A percentile compares a stretch with the other conserved stretches of the same genome.
Evolutionary conservation across 2,888 invertebrate species (phyloP).

Genomic region (Zele albiditarsus): DNA sequence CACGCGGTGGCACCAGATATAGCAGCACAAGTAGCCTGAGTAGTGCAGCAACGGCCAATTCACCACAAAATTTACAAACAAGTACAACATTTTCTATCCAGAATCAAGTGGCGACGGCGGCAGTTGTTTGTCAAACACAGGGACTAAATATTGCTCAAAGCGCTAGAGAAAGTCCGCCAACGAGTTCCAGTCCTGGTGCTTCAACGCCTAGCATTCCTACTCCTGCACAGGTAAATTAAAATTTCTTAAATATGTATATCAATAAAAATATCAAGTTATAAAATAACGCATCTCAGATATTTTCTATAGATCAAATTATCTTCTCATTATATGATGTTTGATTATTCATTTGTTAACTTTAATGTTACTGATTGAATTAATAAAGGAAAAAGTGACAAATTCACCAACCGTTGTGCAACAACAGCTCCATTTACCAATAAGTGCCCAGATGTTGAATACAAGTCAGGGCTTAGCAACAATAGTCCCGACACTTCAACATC

Average conservation of each 20-base stretch:
- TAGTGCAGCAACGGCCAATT: conserved; percentile 74
- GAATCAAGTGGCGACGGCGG: conserved; percentile 67
- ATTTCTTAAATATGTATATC: not conserved
- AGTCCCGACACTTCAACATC: conserved; percentile 70
- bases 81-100: conserved; percentile 60
- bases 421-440: conserved; percentile 69
- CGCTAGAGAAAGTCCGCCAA: conserved; percentile 70
- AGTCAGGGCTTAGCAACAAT: conserved; percentile 69
- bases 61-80: conserved; percentile 70
- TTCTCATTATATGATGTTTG: not conserved
- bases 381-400: conserved; percentile 64
- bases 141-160: conserved; percentile 68
- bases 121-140: conserved; percentile 70
- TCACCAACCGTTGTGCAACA: conserved; percentile 63
- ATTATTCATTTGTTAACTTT: not conserved
- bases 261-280: not conserved
- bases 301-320: not conserved
- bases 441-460: conserved; percentile 69
- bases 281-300: not conserved
- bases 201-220: conserved; percentile 68
- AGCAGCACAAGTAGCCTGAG: conserved; percentile 74
- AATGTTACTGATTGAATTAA: not conserved
- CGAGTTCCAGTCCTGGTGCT: conserved; percentile 66
- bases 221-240: conserved; percentile 65
- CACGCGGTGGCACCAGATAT: conserved; percentile 71